These are phyloP conservation scores for Pygocentrus nattereri DNA, from an alignment of 2,797 vertebrate species.

Conservation along the genomic window DNA sequence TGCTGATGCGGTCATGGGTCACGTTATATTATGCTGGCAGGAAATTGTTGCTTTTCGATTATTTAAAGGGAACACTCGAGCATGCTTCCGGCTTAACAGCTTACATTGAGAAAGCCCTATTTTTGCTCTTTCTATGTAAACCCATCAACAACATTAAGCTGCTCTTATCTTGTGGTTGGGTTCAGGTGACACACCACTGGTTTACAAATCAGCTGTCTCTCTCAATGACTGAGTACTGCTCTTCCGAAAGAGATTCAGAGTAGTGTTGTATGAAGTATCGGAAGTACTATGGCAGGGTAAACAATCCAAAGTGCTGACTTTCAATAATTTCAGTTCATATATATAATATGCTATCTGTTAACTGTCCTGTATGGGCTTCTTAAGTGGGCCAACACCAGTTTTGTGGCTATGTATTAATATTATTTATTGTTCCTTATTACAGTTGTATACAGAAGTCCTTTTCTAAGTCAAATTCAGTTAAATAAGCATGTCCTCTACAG, in stretches of 20 bases:
- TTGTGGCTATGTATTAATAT: too few species aligned
- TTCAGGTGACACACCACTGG: background rate
- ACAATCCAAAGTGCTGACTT: too few species aligned
- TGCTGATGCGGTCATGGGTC: conserved; percentile 31
- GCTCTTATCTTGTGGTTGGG: background rate
- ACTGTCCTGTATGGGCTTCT: too few species aligned
- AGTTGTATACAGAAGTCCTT: too few species aligned
- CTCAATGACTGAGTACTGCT: background rate
- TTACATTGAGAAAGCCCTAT: conserved; percentile 30
- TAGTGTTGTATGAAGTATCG: background rate
- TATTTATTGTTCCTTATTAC: too few species aligned
- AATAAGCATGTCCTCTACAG: too few species aligned
- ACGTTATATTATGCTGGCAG: conserved; percentile 19
- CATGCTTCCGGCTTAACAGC: conserved; percentile 43
- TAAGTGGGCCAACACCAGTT: too few species aligned
- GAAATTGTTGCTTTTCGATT: conserved; percentile 47
- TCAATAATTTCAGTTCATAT: background rate
- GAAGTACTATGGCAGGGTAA: too few species aligned
- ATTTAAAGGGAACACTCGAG: conserved; percentile 36
- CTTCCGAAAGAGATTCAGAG: background rate
- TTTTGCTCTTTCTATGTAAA: conserved; percentile 16
- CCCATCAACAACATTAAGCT: background rate
- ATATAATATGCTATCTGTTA: too few species aligned
- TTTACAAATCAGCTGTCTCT: conserved; percentile 3
- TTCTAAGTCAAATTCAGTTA: too few species aligned